These are phyloP conservation scores for Proterorhinus semilunaris DNA, from an alignment of 2,113 vertebrate species.

Conservation along the genomic window DNA sequence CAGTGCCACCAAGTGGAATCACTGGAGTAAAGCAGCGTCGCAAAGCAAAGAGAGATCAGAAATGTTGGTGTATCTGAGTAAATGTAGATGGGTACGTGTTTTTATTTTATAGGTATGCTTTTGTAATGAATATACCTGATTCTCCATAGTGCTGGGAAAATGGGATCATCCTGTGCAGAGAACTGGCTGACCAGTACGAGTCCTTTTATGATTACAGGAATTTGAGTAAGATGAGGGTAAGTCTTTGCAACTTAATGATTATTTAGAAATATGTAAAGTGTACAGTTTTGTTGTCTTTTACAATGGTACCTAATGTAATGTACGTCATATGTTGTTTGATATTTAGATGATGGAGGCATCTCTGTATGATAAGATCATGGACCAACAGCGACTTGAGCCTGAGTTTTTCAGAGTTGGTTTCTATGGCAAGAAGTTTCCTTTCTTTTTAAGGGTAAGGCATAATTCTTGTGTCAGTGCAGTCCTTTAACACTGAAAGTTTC, in stretches of 20 bases:
- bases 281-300: background rate
- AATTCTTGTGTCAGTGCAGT: constrained; percentile 2
- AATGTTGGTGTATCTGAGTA: too few species aligned
- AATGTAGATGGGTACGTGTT: background rate
- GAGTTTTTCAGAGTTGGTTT: constrained; percentile 99
- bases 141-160: constrained; percentile 94
- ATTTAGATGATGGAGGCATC: constrained; percentile 94
- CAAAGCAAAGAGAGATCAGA: background rate
- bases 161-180: constrained; percentile 94
- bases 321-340: background rate
- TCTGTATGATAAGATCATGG: constrained; percentile 99
- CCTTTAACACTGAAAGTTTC: constrained; percentile 7
- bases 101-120: background rate
- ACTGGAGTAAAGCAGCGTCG: background rate
- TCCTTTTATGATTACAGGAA: constrained; percentile 98
- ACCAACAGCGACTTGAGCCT: constrained; percentile 94
- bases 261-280: background rate
- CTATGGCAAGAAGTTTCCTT: constrained; percentile 98
- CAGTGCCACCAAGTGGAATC: constrained; percentile 65
- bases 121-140: constrained; percentile 14
- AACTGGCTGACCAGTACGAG: constrained; percentile 97
- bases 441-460: constrained; percentile 89
- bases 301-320: background rate
- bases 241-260: constrained; percentile 9
- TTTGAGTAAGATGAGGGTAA: constrained; percentile 98